Percentiles rank a stretch among this genome's conserved stretches.
phyloP scores from a whole-genome alignment of 2,888 invertebrate genomes.

The Leptopilina syphax region DNA sequence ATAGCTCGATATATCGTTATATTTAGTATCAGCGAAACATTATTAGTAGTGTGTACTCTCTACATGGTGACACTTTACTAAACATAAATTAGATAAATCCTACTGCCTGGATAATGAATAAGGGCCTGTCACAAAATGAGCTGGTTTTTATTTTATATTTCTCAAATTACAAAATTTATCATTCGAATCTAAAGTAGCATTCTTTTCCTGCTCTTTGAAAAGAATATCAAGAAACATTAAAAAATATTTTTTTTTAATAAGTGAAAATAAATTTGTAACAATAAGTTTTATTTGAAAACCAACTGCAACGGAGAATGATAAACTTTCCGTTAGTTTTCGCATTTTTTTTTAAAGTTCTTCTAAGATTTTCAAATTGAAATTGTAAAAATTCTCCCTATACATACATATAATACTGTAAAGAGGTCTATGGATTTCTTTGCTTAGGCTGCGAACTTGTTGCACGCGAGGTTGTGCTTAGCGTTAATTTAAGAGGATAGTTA shows the following conservation, averaged over 20 bases:
- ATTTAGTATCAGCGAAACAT: constrained; percentile 16
- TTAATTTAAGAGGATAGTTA: constrained; percentile 43
- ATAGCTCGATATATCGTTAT: constrained; percentile 27
- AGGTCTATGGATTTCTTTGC: constrained; percentile 10
- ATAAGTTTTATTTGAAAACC: too few relatives aligned
- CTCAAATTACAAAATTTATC: background rate
- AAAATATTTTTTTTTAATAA: background rate
- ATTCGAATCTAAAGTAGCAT: background rate
- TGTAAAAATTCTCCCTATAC: too few relatives aligned
- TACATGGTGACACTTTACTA: constrained; percentile 14
- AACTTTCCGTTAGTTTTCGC: background rate
- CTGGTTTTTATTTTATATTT: background rate
- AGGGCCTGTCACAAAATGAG: constrained; percentile 6
- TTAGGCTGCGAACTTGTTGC: constrained; percentile 1
- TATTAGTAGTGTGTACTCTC: constrained; percentile 22
- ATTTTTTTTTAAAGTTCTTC: background rate
- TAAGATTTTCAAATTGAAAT: background rate
- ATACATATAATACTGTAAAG: too few relatives aligned
- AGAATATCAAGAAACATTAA: background rate
- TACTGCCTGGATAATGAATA: background rate
- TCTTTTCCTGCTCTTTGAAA: background rate
- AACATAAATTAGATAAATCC: constrained; percentile 39
- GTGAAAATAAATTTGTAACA: too few relatives aligned
- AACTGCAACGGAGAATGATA: too few relatives aligned
- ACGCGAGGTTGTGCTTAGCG: constrained; percentile 34